Evolutionary conservation across 2,888 invertebrate species (phyloP).

Genomic region (Tiliacea citrago): DNA sequence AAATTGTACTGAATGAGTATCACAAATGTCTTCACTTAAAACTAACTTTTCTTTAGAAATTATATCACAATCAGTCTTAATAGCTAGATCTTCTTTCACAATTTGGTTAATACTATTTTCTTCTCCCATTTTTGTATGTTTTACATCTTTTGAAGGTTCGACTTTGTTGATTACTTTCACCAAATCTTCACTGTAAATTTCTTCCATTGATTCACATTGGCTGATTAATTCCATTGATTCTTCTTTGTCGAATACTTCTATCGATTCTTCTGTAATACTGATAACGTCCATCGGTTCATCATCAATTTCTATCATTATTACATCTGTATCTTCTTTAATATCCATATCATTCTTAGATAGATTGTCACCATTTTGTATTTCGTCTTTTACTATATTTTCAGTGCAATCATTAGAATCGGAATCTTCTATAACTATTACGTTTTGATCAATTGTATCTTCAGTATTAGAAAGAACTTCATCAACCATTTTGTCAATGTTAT

Average conservation of each 20-base stretch:
- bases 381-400: not conserved
- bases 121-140: not conserved
- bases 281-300: not conserved
- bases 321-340: conserved; percentile 4
- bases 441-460: not conserved
- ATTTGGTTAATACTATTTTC: not conserved
- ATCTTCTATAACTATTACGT: not conserved
- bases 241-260: not conserved
- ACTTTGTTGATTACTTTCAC: not conserved
- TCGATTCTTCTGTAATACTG: not conserved
- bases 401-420: not conserved
- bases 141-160: not conserved
- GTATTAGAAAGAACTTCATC: not conserved
- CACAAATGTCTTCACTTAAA: conserved; percentile 43
- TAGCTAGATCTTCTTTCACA: not conserved
- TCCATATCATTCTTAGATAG: not conserved
- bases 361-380: not conserved
- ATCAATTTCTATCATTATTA: not conserved
- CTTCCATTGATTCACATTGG: not conserved
- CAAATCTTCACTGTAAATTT: not conserved
- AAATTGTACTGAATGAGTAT: conserved; percentile 16
- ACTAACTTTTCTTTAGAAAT: conserved; percentile 25
- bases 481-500: not conserved
- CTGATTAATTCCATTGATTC: not conserved
- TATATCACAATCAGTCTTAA: conserved; percentile 22